phyloP scores from a whole-genome alignment of 2,888 invertebrate genomes.

The Macropis europaea region DNA sequence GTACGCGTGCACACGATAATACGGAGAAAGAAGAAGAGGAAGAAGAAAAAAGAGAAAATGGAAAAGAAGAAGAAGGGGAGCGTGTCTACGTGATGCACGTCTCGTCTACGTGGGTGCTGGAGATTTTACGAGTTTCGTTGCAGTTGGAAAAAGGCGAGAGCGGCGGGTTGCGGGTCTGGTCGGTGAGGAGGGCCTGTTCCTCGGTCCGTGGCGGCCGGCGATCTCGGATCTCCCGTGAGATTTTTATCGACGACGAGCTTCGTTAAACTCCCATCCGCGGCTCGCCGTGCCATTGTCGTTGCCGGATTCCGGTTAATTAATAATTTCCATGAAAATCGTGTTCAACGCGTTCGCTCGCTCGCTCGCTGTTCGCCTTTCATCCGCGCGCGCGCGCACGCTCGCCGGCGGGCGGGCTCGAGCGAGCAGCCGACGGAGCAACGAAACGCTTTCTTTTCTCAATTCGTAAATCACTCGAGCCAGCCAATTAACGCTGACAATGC shows the following conservation, averaged over 20 bases:
- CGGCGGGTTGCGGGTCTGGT: conserved; percentile 22
- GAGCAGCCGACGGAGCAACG: neutral
- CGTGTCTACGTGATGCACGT: conserved; percentile 69
- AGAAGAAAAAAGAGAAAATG: too few species aligned
- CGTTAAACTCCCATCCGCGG: conserved; percentile 35
- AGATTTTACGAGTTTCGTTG: conserved; percentile 70
- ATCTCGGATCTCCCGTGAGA: conserved; percentile 51
- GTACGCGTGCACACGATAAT: conserved; percentile 61
- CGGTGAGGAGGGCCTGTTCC: conserved; percentile 4
- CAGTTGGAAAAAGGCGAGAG: conserved; percentile 44
- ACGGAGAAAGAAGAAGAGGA: conserved; percentile 54
- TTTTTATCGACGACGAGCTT: conserved; percentile 39
- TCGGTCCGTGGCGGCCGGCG: conserved; percentile 10
- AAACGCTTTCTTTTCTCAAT: conserved; percentile 42
- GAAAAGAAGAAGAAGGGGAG: conserved; percentile 58
- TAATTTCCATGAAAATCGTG: conserved; percentile 44
- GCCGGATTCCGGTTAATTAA: conserved; percentile 35
- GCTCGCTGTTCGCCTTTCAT: conserved; percentile 1
- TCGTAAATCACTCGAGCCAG: conserved; percentile 41
- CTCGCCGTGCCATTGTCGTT: conserved; percentile 21
- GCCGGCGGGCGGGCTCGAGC: too few species aligned
- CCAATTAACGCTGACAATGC: conserved; percentile 44
- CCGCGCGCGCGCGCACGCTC: conserved; percentile 4
- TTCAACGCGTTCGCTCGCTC: too few species aligned
- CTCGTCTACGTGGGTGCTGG: conserved; percentile 66